These are phyloP conservation scores for Enteromius paludinosus DNA, from an alignment of 2,797 vertebrate species.

Conservation along the genomic window DNA sequence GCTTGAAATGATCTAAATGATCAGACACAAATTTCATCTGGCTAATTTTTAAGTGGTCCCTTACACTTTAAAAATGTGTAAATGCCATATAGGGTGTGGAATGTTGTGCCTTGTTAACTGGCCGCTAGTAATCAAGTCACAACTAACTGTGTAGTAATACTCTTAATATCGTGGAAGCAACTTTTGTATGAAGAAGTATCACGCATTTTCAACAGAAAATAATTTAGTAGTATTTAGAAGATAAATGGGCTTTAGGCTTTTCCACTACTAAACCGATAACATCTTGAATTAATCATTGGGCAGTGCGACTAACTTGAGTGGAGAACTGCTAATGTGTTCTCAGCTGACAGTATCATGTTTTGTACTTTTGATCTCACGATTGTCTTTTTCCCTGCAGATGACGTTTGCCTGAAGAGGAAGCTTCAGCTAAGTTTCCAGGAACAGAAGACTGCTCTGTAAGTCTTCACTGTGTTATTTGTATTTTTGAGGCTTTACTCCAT, in stretches of 20 bases:
- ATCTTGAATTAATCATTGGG: not conserved
- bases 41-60: not conserved
- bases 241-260: not conserved
- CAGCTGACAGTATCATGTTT: constrained; percentile 4
- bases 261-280: not conserved
- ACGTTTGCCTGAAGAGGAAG: constrained; percentile 35
- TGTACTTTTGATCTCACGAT: constrained; percentile 4
- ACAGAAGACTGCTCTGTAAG: constrained; percentile 81
- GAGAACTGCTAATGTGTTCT: not conserved
- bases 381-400: constrained; percentile 35
- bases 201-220: not conserved
- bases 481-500: constrained; percentile 44
- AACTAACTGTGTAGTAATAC: not conserved
- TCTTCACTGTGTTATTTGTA: constrained; percentile 54
- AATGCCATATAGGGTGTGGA: not conserved
- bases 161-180: not conserved
- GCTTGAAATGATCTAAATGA: not conserved
- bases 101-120: not conserved
- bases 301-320: not conserved
- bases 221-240: not conserved
- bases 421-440: constrained; percentile 52
- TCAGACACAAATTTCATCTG: not conserved
- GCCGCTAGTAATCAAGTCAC: not conserved
- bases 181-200: not conserved
- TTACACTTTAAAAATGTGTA: not conserved